Conservation (phyloP, 2,888 invertebrate species). For the Ischnus inquisitorius region DNA sequence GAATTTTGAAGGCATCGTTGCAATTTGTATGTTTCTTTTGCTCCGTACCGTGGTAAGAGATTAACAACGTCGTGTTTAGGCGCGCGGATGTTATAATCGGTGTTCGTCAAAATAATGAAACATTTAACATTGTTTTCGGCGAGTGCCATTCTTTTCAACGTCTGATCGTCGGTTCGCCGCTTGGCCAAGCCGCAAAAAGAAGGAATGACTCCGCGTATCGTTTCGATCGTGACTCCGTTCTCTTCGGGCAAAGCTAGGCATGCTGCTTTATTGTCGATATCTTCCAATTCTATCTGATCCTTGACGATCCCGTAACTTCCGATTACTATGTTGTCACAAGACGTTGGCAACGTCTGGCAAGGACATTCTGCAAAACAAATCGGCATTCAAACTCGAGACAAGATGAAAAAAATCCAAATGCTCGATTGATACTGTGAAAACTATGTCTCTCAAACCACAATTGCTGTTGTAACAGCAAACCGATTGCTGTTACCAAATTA, state of each 20-base stretch:
- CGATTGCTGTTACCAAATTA: too few species aligned
- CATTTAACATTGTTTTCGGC: constrained; percentile 56
- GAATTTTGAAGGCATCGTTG: not conserved
- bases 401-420: constrained; percentile 11
- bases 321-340: constrained; percentile 76
- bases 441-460: not conserved
- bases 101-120: constrained; percentile 53
- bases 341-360: constrained; percentile 74
- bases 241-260: constrained; percentile 79
- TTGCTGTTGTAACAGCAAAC: too few species aligned
- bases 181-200: constrained; percentile 5
- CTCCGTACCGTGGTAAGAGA: constrained; percentile 72
- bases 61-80: constrained; percentile 27
- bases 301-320: constrained; percentile 73
- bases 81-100: not conserved
- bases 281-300: constrained; percentile 72
- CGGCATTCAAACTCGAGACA: too few species aligned
- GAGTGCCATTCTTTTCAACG: not conserved
- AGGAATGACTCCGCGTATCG: constrained; percentile 50
- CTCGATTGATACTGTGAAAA: not conserved
- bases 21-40: not conserved
- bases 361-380: constrained; percentile 73
- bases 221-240: constrained; percentile 72
- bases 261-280: constrained; percentile 48
- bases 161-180: not conserved